Percentiles rank a stretch among this genome's conserved stretches.
Evolutionary conservation across 2,888 invertebrate species (phyloP).

Genomic region (Athalia circularis): DNA sequence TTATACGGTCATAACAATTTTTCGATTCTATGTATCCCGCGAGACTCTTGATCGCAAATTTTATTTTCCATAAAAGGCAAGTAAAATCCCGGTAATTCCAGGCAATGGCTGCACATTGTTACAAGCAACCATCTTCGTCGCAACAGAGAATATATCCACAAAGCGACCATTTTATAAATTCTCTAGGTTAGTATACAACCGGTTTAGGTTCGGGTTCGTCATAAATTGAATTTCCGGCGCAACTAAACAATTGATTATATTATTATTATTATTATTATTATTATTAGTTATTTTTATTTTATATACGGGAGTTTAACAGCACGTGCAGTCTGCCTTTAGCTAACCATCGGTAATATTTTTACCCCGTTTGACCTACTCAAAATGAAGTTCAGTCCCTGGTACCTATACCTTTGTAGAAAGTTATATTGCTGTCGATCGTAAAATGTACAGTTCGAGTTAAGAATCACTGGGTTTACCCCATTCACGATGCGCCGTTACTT

Average conservation of each 20-base stretch:
- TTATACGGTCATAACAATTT: neutral
- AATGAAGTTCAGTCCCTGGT: neutral
- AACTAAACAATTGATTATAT: neutral
- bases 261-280: no score
- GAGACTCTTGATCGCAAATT: neutral
- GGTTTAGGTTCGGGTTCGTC: slow-evolving; percentile 25
- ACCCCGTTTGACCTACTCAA: slow-evolving; percentile 37
- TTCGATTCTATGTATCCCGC: neutral
- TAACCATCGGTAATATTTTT: slow-evolving; percentile 4
- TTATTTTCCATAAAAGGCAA: neutral
- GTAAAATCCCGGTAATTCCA: neutral
- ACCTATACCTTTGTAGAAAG: slow-evolving; percentile 8
- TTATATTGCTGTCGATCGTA: slow-evolving; percentile 4
- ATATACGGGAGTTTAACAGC: slow-evolving; percentile 7
- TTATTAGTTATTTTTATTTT: slow-evolving; percentile 8
- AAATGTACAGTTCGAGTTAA: slow-evolving; percentile 9
- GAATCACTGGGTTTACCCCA: slow-evolving; percentile 52
- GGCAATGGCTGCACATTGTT: neutral
- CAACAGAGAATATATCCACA: neutral
- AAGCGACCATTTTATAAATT: neutral
- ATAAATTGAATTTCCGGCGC: slow-evolving; percentile 30
- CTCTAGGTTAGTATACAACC: slow-evolving; percentile 1
- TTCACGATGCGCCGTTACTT: slow-evolving; percentile 56
- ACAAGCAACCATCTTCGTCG: neutral
- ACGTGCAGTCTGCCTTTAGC: neutral